Evolutionary conservation across 2,113 vertebrate genomes (phyloP).

Genomic region (Engystomops pustulosus): DNA sequence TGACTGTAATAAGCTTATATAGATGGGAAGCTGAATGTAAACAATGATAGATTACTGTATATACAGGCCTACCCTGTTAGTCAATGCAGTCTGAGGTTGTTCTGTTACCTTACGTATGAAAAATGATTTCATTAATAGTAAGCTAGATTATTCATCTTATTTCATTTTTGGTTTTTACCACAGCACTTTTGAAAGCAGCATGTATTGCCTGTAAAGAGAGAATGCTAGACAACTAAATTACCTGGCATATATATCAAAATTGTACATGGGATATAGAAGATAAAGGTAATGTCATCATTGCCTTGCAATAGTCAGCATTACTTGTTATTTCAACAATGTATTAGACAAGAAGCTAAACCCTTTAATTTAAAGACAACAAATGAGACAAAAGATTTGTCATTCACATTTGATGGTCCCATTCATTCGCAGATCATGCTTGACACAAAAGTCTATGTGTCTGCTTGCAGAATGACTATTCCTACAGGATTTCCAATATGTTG

Average conservation of each 20-base stretch:
- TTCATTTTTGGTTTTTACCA: neutral
- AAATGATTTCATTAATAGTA: neutral
- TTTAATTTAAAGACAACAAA: too few species aligned
- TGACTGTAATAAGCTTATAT: neutral
- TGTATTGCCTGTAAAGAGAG: neutral
- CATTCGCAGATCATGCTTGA: too few species aligned
- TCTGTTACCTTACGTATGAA: neutral
- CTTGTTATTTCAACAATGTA: too few species aligned
- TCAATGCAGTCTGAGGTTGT: neutral
- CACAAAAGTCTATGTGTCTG: too few species aligned
- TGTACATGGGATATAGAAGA: neutral
- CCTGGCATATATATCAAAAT: neutral
- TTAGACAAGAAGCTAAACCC: too few species aligned
- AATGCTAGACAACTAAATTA: neutral
- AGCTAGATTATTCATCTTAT: neutral
- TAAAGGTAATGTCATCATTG: too few species aligned
- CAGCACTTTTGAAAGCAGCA: neutral
- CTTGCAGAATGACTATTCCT: too few species aligned
- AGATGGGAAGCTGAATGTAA: neutral
- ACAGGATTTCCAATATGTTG: too few species aligned
- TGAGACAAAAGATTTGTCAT: too few species aligned
- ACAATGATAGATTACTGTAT: neutral
- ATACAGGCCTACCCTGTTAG: neutral
- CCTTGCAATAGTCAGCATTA: too few species aligned
- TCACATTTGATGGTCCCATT: too few species aligned